Conservation (phyloP, 2,113 vertebrate species). For the Campylomormyrus numenius region DNA sequence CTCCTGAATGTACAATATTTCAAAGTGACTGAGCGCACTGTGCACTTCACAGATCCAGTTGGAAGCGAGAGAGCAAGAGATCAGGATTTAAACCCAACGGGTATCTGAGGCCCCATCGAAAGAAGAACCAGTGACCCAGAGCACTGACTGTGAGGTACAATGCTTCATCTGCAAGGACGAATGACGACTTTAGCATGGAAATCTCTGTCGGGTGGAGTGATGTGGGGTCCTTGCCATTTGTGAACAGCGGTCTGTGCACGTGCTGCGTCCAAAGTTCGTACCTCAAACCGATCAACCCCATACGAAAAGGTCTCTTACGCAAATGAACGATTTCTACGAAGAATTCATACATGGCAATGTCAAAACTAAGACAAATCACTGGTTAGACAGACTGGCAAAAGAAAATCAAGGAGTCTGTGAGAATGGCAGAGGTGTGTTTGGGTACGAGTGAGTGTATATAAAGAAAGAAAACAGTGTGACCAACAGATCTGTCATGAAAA, state of each 20-base stretch:
- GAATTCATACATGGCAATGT: constrained; percentile 1
- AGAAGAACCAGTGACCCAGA: neutral
- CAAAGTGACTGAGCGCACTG: constrained; percentile 5
- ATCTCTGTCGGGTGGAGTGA: neutral
- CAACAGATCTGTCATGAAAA: neutral
- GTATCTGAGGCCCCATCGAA: neutral
- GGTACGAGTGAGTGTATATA: neutral
- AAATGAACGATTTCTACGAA: neutral
- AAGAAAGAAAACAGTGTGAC: neutral
- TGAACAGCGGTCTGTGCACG: neutral
- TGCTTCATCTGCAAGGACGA: neutral
- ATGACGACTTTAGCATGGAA: neutral
- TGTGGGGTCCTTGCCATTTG: neutral
- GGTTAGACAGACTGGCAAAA: neutral
- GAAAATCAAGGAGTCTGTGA: neutral
- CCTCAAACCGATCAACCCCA: neutral
- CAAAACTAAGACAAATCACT: neutral
- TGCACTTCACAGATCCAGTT: constrained; percentile 10
- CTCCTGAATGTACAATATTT: constrained; percentile 15
- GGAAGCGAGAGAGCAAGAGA: neutral
- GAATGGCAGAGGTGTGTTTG: neutral
- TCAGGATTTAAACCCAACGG: neutral
- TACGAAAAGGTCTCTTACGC: neutral
- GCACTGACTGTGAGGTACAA: neutral
- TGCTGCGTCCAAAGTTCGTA: neutral